These are phyloP conservation scores for Bradypodion pumilum DNA, from an alignment of 2,797 vertebrate genomes.

Conservation along the genomic window DNA sequence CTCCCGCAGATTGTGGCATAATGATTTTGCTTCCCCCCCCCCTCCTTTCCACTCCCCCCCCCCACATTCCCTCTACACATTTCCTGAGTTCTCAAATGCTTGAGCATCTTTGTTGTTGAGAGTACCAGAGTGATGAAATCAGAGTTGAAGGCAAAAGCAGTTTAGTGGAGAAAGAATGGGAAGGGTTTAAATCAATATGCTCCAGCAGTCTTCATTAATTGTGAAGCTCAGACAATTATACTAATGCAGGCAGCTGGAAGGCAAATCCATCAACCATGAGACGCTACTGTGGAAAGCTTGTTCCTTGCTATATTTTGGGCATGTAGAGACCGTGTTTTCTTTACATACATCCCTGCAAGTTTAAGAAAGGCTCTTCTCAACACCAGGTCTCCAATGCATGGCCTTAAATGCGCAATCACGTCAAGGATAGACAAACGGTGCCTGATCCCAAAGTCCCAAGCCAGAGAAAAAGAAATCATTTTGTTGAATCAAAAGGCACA, in stretches of 20 bases:
- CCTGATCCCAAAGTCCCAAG: too few species aligned
- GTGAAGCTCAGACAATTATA: constrained; percentile 53
- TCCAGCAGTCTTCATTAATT: constrained; percentile 53
- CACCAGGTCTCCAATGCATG: too few species aligned
- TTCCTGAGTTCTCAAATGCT: background rate
- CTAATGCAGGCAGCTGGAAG: constrained; percentile 49
- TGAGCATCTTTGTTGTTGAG: constrained; percentile 31
- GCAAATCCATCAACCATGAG: constrained; percentile 36
- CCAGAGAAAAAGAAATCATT: too few species aligned
- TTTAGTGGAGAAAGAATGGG: background rate
- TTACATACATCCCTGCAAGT: rapidly evolving
- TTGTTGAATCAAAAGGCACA: too few species aligned
- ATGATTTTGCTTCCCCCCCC: background rate
- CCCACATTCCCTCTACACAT: background rate
- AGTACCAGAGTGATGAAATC: constrained; percentile 44
- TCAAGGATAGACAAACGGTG: too few species aligned
- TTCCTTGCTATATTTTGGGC: constrained; percentile 21
- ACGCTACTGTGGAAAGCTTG: constrained; percentile 9
- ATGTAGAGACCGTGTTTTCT: background rate
- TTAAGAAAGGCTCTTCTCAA: background rate
- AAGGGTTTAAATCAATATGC: constrained; percentile 52
- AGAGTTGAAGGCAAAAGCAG: constrained; percentile 53
- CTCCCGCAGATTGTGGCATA: background rate
- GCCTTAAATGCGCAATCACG: too few species aligned
- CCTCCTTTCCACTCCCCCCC: too few species aligned